Evolutionary conservation across 2,888 invertebrate genomes (phyloP).

Genomic region (Morpho helenor): DNA sequence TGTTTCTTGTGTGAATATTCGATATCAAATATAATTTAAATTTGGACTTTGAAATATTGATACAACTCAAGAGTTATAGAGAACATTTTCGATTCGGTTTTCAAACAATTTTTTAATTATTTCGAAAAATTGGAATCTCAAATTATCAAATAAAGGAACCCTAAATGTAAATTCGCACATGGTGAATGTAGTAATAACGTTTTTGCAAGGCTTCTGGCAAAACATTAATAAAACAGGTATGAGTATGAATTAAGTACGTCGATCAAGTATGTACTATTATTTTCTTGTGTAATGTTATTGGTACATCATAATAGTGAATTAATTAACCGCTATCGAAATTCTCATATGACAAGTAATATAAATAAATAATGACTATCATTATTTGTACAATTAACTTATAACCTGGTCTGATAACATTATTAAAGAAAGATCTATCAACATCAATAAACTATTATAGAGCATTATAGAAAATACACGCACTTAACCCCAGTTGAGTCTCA

Average conservation of each 20-base stretch:
- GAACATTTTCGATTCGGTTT: too few relatives aligned
- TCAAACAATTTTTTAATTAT: too few relatives aligned
- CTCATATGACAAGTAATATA: slow-evolving; percentile 14
- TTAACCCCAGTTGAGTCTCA: slow-evolving; percentile 28
- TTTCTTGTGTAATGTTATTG: too few relatives aligned
- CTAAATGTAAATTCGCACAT: background rate
- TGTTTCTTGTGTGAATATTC: too few relatives aligned
- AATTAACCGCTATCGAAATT: slow-evolving; percentile 8
- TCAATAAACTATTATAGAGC: slow-evolving; percentile 1
- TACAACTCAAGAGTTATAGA: too few relatives aligned
- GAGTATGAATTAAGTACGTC: background rate
- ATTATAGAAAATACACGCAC: slow-evolving; percentile 17
- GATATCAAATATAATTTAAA: too few relatives aligned
- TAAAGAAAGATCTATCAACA: background rate
- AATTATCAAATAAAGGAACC: background rate
- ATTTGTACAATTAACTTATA: background rate
- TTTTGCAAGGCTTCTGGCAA: background rate
- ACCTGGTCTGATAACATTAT: background rate
- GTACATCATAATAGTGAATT: background rate
- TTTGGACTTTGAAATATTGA: too few relatives aligned
- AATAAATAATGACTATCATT: background rate
- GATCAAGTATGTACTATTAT: too few relatives aligned
- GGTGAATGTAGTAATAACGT: background rate
- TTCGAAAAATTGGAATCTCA: background rate
- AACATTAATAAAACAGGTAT: slow-evolving; percentile 1